Percentiles rank a stretch among this genome's conserved stretches.
Evolutionary conservation across 2,888 invertebrate species (phyloP).

Genomic region (Emmelina monodactyla): DNA sequence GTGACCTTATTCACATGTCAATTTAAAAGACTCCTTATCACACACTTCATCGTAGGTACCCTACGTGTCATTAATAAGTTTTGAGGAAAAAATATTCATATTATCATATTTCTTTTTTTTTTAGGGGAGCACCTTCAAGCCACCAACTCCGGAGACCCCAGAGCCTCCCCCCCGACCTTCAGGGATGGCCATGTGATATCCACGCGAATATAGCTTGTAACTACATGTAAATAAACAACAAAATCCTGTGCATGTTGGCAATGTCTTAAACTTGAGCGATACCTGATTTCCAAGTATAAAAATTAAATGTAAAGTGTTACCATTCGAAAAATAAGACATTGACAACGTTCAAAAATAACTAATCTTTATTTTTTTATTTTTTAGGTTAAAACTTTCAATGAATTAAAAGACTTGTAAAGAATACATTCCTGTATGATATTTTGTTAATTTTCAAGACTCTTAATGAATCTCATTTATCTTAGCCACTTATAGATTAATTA

Average conservation of each 20-base stretch:
- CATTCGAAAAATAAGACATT: constrained; percentile 27
- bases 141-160: constrained; percentile 63
- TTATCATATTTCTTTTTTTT: constrained; percentile 9
- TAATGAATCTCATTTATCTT: too few relatives aligned
- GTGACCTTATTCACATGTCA: too few relatives aligned
- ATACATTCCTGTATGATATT: too few relatives aligned
- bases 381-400: constrained; percentile 13
- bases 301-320: constrained; percentile 13
- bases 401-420: constrained; percentile 10
- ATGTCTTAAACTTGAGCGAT: constrained; percentile 31
- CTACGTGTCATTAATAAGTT: too few relatives aligned
- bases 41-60: too few relatives aligned
- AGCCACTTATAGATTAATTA: too few relatives aligned
- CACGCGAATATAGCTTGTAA: not conserved
- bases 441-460: too few relatives aligned
- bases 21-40: too few relatives aligned
- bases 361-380: constrained; percentile 9
- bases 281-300: constrained; percentile 7
- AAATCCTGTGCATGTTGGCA: constrained; percentile 40
- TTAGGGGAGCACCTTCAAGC: constrained; percentile 77
- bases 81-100: not conserved
- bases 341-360: constrained; percentile 34
- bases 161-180: constrained; percentile 54
- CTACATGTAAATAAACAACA: constrained; percentile 18
- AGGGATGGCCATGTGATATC: constrained; percentile 7